A percentile compares a stretch with the other conserved stretches of the same genome.
phyloP scores from a whole-genome alignment of 92 coral and sea anemone genomes.

The Meandrina meandrites region DNA sequence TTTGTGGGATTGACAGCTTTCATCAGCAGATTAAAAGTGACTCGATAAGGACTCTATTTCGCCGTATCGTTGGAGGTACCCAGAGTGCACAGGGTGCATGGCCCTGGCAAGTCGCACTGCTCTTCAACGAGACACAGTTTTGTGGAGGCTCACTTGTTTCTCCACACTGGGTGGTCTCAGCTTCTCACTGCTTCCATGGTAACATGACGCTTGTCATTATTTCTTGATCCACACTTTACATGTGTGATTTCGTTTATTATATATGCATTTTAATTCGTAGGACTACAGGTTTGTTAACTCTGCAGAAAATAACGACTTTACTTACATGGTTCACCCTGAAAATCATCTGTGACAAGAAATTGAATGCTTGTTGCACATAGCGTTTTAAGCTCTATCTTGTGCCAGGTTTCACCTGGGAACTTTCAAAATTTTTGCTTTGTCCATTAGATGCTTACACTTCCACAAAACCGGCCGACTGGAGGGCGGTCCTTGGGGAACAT shows the following conservation, averaged over 20 bases:
- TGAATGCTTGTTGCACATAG: too few species aligned
- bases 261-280: too few species aligned
- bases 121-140: conserved; percentile 67
- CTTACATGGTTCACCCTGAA: too few species aligned
- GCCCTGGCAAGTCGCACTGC: conserved; percentile 96
- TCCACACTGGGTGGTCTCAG: conserved; percentile 82
- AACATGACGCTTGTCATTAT: neutral
- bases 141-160: conserved; percentile 86
- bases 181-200: conserved; percentile 94
- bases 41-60: neutral
- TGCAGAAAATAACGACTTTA: too few species aligned
- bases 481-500: conserved; percentile 80
- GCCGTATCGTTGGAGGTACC: conserved; percentile 88
- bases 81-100: conserved; percentile 75
- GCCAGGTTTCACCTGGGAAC: too few species aligned
- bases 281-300: too few species aligned
- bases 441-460: conserved; percentile 72
- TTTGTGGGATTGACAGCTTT: conserved; percentile 19
- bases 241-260: too few species aligned
- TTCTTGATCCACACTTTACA: too few species aligned
- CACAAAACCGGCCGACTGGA: conserved; percentile 74
- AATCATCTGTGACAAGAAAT: too few species aligned
- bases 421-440: neutral
- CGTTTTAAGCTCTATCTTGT: too few species aligned
- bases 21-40: neutral